These are phyloP conservation scores for Tipula vernalis DNA, from an alignment of 2,888 invertebrate species.

Conservation along the genomic window DNA sequence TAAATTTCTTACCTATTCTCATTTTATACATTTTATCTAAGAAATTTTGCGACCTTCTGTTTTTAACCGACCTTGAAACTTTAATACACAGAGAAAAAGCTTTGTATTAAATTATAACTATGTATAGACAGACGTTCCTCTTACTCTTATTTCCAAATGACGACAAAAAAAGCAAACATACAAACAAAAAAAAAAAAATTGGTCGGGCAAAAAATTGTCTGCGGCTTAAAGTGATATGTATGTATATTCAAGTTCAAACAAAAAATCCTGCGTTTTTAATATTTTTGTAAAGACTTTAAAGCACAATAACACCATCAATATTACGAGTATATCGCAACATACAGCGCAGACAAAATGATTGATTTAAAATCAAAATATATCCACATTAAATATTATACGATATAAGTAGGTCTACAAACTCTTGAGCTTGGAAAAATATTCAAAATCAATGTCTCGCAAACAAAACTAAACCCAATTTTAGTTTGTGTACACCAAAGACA, in stretches of 20 bases:
- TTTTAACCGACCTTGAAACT: conserved; percentile 7
- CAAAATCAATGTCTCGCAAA: not conserved
- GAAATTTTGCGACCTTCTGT: not conserved
- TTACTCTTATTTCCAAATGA: not conserved
- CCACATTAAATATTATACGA: too few species aligned
- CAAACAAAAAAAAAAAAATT: not conserved
- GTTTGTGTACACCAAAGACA: not conserved
- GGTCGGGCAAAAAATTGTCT: not conserved
- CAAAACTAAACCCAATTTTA: not conserved
- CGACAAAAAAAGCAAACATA: not conserved
- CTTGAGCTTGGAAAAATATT: not conserved
- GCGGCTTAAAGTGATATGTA: not conserved
- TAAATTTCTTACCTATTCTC: not conserved
- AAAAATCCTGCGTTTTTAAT: not conserved
- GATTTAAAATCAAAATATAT: not conserved
- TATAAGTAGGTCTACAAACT: not conserved
- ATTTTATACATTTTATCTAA: not conserved
- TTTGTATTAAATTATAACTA: not conserved
- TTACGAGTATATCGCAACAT: not conserved
- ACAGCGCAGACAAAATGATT: not conserved
- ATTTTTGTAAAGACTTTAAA: not conserved
- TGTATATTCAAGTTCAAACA: not conserved
- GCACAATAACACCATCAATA: not conserved
- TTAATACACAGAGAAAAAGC: not conserved
- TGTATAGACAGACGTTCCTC: not conserved